A percentile compares a stretch with the other conserved stretches of the same genome.
These are phyloP conservation scores for Heliocidaris tuberculata DNA, from an alignment of 35 echinoderm and acorn worm species.

Conservation along the genomic window DNA sequence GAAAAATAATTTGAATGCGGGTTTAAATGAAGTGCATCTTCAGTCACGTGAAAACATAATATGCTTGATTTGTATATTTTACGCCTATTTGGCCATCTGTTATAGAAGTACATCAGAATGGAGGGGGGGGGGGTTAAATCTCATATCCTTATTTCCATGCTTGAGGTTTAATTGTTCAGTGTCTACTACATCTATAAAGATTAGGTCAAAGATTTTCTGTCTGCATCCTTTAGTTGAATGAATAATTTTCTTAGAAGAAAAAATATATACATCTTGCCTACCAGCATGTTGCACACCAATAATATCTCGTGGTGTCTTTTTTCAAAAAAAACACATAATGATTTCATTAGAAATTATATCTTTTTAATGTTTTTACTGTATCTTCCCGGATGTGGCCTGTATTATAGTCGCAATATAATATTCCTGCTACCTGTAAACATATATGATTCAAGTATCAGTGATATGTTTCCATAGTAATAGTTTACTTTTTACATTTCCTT, in stretches of 20 bases:
- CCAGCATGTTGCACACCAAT: neutral
- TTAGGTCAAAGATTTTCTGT: no score
- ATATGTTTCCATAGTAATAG: neutral
- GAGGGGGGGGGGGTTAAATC: no score
- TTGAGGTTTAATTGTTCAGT: no score
- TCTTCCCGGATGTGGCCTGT: neutral
- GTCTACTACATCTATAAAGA: no score
- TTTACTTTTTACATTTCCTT: neutral
- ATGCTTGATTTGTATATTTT: no score
- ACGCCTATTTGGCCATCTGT: no score
- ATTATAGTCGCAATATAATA: constrained; percentile 22
- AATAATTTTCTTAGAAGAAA: neutral
- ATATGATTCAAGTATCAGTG: constrained; percentile 23
- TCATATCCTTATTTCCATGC: no score
- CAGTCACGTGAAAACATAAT: no score
- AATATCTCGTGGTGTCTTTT: neutral
- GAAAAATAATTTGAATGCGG: no score
- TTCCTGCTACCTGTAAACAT: constrained; percentile 32
- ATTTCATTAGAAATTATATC: neutral
- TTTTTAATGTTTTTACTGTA: neutral
- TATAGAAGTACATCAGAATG: no score
- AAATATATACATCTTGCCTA: neutral
- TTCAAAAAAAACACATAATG: neutral
- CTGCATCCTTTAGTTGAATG: neutral
- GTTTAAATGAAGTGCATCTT: no score